Evolutionary conservation across 2,797 vertebrate species (phyloP).

Genomic region (Macroramphosus scolopax): DNA sequence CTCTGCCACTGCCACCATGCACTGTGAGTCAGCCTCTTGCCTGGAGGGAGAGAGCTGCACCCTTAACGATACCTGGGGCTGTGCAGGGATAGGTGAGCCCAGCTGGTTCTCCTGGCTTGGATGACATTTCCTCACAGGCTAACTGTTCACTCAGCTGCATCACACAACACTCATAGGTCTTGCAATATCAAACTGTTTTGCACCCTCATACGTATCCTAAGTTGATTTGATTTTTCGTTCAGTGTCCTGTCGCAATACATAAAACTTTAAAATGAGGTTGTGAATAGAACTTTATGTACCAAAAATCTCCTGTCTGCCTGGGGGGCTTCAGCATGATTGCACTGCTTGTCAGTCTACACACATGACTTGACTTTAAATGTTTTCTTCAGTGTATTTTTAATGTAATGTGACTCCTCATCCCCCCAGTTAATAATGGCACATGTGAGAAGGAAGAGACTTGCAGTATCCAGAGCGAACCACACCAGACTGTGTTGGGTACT

Average conservation of each 20-base stretch:
- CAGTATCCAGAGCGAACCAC: conserved; percentile 26
- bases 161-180: background rate
- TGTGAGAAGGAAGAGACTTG: conserved; percentile 23
- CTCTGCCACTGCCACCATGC: conserved; percentile 30
- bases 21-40: conserved; percentile 45
- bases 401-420: too few relatives aligned
- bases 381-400: too few relatives aligned
- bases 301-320: too few relatives aligned
- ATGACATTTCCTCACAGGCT: conserved; percentile 26
- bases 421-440: background rate
- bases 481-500: conserved; percentile 55
- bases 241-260: too few relatives aligned
- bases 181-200: conserved; percentile 4
- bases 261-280: too few relatives aligned
- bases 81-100: conserved; percentile 46
- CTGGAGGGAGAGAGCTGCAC: conserved; percentile 55
- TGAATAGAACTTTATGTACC: too few relatives aligned
- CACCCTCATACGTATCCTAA: background rate
- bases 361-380: too few relatives aligned
- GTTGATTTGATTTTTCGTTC: background rate
- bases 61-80: conserved; percentile 60
- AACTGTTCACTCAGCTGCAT: conserved; percentile 22
- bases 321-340: too few relatives aligned
- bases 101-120: conserved; percentile 63
- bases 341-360: too few relatives aligned